phyloP scores from a whole-genome alignment of 2,888 invertebrate species.

The Megastigmus dorsalis region DNA sequence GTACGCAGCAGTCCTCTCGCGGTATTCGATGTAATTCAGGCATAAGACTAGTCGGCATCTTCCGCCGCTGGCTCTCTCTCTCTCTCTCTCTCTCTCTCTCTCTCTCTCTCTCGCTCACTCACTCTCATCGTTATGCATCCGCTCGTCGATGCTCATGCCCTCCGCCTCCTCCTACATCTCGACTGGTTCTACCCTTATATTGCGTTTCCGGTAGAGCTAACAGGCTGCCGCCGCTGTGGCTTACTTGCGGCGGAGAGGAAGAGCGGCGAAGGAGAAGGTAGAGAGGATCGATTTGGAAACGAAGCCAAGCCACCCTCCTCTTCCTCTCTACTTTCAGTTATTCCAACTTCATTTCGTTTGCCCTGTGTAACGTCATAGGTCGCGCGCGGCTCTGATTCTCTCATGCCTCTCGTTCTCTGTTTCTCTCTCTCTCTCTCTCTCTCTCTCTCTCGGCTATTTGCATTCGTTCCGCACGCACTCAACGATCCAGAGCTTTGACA shows the following conservation, averaged over 20 bases:
- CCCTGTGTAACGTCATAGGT: neutral
- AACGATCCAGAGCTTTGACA: too few relatives aligned
- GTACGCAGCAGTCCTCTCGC: neutral
- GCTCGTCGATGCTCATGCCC: too few relatives aligned
- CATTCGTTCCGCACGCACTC: constrained; percentile 5
- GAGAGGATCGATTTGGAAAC: too few relatives aligned
- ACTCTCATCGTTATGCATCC: too few relatives aligned
- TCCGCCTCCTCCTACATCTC: too few relatives aligned
- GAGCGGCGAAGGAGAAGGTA: too few relatives aligned
- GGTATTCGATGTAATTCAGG: neutral
- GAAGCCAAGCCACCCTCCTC: too few relatives aligned
- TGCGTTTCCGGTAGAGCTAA: constrained; percentile 9
- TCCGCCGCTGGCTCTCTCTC: neutral
- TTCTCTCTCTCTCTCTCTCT: too few relatives aligned
- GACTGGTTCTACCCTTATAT: neutral
- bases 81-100: neutral
- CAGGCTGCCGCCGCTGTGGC: too few relatives aligned
- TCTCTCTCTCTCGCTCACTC: neutral
- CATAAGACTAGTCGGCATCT: neutral
- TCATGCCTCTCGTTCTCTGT: too few relatives aligned
- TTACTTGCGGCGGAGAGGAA: too few relatives aligned
- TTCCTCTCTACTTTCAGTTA: constrained; percentile 22
- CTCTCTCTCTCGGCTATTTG: constrained; percentile 21
- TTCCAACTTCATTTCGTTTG: constrained; percentile 34
- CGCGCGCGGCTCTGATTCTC: constrained; percentile 3